Evolutionary conservation across 2,888 invertebrate genomes (phyloP).

Genomic region (Drosophila algonquin): DNA sequence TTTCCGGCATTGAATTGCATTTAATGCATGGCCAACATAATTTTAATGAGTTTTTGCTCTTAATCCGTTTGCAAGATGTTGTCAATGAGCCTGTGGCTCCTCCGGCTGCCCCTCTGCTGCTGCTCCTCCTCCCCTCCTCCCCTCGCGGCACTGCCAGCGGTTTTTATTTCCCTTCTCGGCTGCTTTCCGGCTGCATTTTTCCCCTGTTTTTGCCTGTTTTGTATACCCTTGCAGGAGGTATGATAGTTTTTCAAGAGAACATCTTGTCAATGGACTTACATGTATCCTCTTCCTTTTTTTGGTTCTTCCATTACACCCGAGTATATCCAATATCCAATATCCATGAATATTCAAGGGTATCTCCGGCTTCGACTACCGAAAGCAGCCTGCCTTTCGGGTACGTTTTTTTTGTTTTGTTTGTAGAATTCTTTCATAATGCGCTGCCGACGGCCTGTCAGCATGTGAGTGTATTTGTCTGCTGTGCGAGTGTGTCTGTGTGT

Average conservation of each 20-base stretch:
- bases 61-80: slow-evolving; percentile 77
- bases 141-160: slow-evolving; percentile 8
- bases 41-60: slow-evolving; percentile 81
- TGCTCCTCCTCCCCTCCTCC: not conserved
- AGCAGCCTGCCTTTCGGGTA: not conserved
- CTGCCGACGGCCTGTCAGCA: slow-evolving; percentile 51
- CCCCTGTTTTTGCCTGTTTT: slow-evolving; percentile 1
- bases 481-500: slow-evolving; percentile 22
- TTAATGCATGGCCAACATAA: slow-evolving; percentile 79
- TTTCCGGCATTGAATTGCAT: slow-evolving; percentile 73
- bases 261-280: no score
- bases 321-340: no score
- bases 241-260: no score
- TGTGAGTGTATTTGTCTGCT: slow-evolving; percentile 49
- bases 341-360: not conserved
- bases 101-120: slow-evolving; percentile 16
- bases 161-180: slow-evolving; percentile 32
- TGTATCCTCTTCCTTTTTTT: no score
- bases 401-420: slow-evolving; percentile 18
- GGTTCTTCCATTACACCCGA: no score
- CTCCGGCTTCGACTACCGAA: not conserved
- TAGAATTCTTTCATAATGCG: slow-evolving; percentile 64
- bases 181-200: slow-evolving; percentile 1
- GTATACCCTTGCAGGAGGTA: not conserved
- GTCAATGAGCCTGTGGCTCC: slow-evolving; percentile 66